A percentile compares a stretch with the other conserved stretches of the same genome.
Evolutionary conservation across 1,140 invertebrate species (phyloP).

Genomic region (Zaprionus ornatus): DNA sequence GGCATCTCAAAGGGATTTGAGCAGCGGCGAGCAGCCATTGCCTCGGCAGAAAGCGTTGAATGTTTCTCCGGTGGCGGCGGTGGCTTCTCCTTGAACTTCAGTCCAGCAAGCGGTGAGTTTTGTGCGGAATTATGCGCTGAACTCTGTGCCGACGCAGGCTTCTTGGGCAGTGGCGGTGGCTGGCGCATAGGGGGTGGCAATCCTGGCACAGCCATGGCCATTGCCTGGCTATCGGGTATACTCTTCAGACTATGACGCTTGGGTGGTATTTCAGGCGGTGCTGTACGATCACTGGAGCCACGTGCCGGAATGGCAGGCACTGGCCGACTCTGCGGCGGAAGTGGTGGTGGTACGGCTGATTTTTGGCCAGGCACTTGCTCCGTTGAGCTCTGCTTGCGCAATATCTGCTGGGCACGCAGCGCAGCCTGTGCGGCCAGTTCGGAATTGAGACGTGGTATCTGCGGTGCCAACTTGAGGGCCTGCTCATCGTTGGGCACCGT

Average conservation of each 20-base stretch:
- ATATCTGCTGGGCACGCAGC: conserved; percentile 72
- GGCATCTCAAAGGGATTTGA: conserved; percentile 81
- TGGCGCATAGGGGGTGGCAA: conserved; percentile 59
- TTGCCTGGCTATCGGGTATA: conserved; percentile 64
- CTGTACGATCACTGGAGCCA: conserved; percentile 64
- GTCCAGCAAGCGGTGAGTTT: conserved; percentile 68
- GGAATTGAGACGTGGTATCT: conserved; percentile 78
- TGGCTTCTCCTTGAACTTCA: conserved; percentile 79
- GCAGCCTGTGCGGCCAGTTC: conserved; percentile 82
- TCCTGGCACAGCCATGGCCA: conserved; percentile 56
- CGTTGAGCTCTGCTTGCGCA: conserved; percentile 70
- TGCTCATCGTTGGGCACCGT: conserved; percentile 49
- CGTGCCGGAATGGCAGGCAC: conserved; percentile 82
- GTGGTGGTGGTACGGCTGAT: conserved; percentile 56
- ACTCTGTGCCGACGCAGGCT: conserved; percentile 67
- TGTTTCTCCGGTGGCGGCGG: conserved; percentile 72
- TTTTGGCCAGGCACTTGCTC: conserved; percentile 45
- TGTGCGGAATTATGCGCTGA: conserved; percentile 78
- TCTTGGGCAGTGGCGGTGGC: conserved; percentile 78
- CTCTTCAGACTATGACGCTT: conserved; percentile 81
- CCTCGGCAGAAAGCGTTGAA: conserved; percentile 64
- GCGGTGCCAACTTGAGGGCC: conserved; percentile 71
- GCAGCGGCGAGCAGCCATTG: conserved; percentile 61
- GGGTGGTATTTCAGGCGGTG: conserved; percentile 82
- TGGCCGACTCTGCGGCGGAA: conserved; percentile 72